Evolutionary conservation across 2,797 vertebrate species (phyloP).

Genomic region (Cirrhinus mrigala): DNA sequence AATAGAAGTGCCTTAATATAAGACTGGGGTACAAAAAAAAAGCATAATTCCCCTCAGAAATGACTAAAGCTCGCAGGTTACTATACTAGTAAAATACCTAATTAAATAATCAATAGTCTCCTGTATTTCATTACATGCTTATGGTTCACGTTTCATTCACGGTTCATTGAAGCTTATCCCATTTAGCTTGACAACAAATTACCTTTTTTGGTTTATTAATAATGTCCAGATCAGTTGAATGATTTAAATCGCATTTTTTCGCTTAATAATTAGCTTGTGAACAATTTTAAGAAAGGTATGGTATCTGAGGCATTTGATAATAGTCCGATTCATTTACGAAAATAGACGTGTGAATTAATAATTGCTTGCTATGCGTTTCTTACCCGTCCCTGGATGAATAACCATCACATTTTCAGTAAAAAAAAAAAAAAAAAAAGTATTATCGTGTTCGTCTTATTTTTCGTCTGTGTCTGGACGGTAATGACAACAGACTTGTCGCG

Average conservation of each 20-base stretch:
- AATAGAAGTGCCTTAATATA: neutral
- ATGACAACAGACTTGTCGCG: neutral
- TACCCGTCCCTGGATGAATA: neutral
- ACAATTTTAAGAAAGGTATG: neutral
- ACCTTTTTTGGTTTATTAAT: neutral
- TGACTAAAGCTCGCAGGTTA: neutral
- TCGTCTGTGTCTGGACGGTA: neutral
- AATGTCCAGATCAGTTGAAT: neutral
- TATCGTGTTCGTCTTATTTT: neutral
- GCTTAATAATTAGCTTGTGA: neutral
- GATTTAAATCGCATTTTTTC: neutral
- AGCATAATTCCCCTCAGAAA: neutral
- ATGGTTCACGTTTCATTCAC: neutral
- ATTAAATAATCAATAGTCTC: neutral
- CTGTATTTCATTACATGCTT: neutral
- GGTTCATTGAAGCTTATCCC: neutral
- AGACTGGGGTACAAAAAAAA: neutral
- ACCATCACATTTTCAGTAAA: neutral
- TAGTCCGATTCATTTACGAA: neutral
- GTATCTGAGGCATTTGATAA: neutral
- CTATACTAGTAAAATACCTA: neutral
- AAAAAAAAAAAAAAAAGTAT: neutral
- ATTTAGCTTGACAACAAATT: neutral
- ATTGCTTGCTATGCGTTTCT: conserved; percentile 23
- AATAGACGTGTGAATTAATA: neutral